Conservation (phyloP, 2,113 vertebrate genomes). For the Grus americana region DNA sequence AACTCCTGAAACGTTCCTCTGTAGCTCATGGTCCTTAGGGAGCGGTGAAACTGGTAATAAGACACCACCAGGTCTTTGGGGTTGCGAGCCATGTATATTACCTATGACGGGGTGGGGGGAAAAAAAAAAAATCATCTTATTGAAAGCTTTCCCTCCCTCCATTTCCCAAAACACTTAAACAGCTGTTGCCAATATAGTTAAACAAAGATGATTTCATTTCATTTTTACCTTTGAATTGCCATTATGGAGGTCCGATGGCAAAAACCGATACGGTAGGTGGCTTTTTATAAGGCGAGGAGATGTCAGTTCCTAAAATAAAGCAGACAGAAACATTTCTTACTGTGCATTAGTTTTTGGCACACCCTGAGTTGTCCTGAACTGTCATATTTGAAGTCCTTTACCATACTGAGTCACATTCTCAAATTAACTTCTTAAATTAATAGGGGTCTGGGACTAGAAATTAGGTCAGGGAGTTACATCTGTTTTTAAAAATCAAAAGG, state of each 20-base stretch:
- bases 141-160: neutral
- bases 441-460: neutral
- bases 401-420: neutral
- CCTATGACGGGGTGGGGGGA: constrained; percentile 60
- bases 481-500: neutral
- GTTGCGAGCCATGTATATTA: constrained; percentile 99
- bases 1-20: constrained; percentile 98
- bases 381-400: neutral
- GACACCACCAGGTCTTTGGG: constrained; percentile 98
- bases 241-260: constrained; percentile 92
- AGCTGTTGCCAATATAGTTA: neutral
- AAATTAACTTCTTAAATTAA: neutral
- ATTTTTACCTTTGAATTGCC: constrained; percentile 92
- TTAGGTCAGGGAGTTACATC: neutral
- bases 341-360: neutral
- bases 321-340: neutral
- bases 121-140: neutral
- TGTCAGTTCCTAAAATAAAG: constrained; percentile 85
- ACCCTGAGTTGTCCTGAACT: neutral
- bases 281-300: constrained; percentile 98
- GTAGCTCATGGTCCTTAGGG: constrained; percentile 98
- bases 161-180: neutral
- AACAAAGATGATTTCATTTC: fast-evolving
- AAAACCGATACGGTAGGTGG: constrained; percentile 93
- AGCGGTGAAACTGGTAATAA: constrained; percentile 98